Conservation (phyloP, 2,797 vertebrate genomes). For the Acipenser transmontanus region DNA sequence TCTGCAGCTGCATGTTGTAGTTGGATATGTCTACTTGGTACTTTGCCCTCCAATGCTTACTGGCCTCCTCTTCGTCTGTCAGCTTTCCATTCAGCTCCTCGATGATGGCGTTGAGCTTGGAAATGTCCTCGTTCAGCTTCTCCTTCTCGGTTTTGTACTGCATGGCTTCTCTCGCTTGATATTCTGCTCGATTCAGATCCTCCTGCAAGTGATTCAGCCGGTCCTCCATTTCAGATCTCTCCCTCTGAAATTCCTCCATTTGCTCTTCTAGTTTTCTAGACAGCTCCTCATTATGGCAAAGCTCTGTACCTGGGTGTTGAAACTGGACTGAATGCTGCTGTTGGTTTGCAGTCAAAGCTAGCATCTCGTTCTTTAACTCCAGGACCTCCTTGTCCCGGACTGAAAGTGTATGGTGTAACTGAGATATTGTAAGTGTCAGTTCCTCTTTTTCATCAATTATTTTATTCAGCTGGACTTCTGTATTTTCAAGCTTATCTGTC, state of each 20-base stretch:
- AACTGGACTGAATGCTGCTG: background rate
- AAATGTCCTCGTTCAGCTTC: conserved; percentile 53
- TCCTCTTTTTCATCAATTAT: conserved; percentile 35
- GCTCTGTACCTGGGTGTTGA: conserved; percentile 31
- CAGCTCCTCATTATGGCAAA: conserved; percentile 42
- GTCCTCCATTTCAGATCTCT: conserved; percentile 45
- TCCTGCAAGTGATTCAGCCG: conserved; percentile 47
- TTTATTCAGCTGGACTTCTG: conserved; percentile 13
- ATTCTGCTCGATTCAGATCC: conserved; percentile 46
- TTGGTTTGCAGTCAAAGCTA: conserved; percentile 17
- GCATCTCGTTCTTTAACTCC: conserved; percentile 29
- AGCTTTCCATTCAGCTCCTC: conserved; percentile 48
- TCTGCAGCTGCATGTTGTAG: conserved; percentile 36
- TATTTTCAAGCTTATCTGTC: conserved; percentile 29
- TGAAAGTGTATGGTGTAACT: conserved; percentile 36
- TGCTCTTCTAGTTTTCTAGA: conserved; percentile 54
- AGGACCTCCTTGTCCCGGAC: conserved; percentile 29
- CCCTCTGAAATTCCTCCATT: conserved; percentile 43
- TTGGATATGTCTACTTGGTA: conserved; percentile 33
- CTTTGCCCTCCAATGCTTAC: conserved; percentile 27
- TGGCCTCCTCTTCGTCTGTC: conserved; percentile 38
- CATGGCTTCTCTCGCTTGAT: conserved; percentile 50
- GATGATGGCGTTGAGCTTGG: conserved; percentile 37
- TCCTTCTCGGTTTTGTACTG: conserved; percentile 64
- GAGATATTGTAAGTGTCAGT: conserved; percentile 11